Percentiles rank a stretch among this genome's conserved stretches.
phyloP scores from a whole-genome alignment of 2,797 vertebrate species.

The Pogoniulus pusillus region DNA sequence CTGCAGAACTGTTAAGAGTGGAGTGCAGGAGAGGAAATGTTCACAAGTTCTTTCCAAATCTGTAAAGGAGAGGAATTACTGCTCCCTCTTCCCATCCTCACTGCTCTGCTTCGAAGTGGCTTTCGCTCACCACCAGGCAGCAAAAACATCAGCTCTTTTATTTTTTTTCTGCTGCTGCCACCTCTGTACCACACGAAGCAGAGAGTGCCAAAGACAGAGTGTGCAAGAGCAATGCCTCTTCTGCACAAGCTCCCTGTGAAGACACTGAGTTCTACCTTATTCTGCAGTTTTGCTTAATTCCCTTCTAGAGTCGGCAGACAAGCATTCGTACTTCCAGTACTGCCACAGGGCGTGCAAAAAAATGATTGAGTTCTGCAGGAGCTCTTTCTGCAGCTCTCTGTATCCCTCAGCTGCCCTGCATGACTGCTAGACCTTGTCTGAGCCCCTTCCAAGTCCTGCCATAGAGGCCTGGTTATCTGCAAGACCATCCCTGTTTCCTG shows the following conservation, averaged over 20 bases:
- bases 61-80: constrained; percentile 41
- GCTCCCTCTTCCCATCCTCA: neutral
- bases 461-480: neutral
- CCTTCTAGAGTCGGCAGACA: constrained; percentile 14
- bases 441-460: neutral
- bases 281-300: neutral
- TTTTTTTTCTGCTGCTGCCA: neutral
- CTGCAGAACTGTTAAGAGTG: constrained; percentile 38
- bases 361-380: neutral
- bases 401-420: neutral
- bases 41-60: constrained; percentile 55
- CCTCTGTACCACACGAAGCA: neutral
- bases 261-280: constrained; percentile 1
- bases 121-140: neutral
- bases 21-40: constrained; percentile 60
- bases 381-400: neutral
- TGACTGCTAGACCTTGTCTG: accelerated
- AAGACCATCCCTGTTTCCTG: neutral
- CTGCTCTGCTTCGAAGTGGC: neutral
- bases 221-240: neutral
- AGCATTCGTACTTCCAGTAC: neutral
- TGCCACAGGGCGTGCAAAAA: neutral
- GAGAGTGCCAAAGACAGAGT: neutral
- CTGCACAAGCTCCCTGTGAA: neutral
- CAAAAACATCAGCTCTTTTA: neutral